Conservation (phyloP, 2,797 vertebrate genomes). For the Rhinella marina region DNA sequence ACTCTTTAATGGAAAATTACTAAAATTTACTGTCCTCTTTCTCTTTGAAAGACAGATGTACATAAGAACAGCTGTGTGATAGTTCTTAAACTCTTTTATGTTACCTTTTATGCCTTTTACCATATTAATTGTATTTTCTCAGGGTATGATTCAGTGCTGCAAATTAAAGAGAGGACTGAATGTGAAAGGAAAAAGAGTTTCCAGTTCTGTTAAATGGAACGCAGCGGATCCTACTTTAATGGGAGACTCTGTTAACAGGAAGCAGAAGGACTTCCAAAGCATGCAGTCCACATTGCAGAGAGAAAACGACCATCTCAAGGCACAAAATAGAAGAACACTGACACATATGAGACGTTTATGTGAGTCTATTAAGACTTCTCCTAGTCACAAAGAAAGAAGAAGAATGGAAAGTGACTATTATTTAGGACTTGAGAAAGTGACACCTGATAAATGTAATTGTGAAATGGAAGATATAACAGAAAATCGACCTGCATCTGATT, state of each 20-base stretch:
- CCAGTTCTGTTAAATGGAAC: background rate
- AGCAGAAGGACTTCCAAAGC: background rate
- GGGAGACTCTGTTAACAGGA: background rate
- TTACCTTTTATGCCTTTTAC: background rate
- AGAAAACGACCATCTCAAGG: conserved; percentile 48
- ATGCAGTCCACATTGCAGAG: background rate
- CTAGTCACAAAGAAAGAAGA: conserved; percentile 3
- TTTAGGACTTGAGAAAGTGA: background rate
- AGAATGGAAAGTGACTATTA: background rate
- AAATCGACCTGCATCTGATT: background rate
- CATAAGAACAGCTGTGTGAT: too few relatives aligned
- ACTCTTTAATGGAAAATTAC: too few relatives aligned
- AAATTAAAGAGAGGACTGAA: conserved; percentile 23
- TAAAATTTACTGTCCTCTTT: too few relatives aligned
- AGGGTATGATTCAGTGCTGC: conserved; percentile 19
- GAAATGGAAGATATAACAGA: background rate
- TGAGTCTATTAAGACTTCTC: conserved; percentile 53
- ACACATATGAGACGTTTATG: conserved; percentile 58
- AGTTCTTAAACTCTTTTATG: background rate
- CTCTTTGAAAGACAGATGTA: too few relatives aligned
- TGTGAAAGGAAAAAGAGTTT: background rate
- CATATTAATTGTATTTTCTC: background rate
- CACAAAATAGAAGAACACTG: conserved; percentile 43
- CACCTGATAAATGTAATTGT: background rate
- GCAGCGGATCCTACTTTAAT: background rate